Conservation (phyloP, 2,797 vertebrate species). For the Amazonetta brasiliensis region DNA sequence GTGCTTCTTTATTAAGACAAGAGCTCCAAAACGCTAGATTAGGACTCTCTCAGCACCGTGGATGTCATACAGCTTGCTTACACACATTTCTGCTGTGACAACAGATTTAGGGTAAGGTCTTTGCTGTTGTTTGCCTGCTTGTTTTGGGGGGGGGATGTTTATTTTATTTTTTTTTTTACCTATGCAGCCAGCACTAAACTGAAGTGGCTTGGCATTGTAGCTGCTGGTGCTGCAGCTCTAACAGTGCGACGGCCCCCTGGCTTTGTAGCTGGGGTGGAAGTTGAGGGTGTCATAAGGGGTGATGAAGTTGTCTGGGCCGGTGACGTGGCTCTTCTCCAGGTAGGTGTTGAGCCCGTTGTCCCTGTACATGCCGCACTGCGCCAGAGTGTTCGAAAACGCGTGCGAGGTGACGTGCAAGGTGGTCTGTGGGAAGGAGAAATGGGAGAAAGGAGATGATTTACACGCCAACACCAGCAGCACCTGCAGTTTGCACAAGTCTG, state of each 20-base stretch:
- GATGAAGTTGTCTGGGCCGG: conserved; percentile 67
- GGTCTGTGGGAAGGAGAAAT: conserved; percentile 72
- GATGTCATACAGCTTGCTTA: not conserved
- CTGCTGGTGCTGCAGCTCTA: not conserved
- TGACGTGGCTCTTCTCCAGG: conserved; percentile 80
- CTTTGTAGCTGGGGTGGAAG: conserved; percentile 78
- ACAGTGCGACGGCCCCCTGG: conserved; percentile 62
- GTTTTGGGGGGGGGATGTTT: not conserved
- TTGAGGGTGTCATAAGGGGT: conserved; percentile 66
- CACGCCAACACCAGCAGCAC: accelerated
- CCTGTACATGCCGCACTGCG: conserved; percentile 78
- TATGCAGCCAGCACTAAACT: not conserved
- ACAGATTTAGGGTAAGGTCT: not conserved
- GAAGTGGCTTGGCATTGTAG: accelerated
- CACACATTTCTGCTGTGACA: not conserved
- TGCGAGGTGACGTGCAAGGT: conserved; percentile 64
- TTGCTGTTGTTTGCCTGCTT: not conserved
- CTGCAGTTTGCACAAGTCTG: accelerated
- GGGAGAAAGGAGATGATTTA: accelerated
- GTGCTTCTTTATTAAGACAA: not conserved
- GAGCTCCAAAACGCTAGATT: not conserved
- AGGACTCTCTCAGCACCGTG: not conserved
- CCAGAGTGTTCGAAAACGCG: conserved; percentile 74
- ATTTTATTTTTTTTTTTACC: not conserved
- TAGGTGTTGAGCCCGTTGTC: conserved; percentile 79